Conservation (phyloP, 53 echinoderm and acorn worm genomes). For the Zoroaster sp. region DNA sequence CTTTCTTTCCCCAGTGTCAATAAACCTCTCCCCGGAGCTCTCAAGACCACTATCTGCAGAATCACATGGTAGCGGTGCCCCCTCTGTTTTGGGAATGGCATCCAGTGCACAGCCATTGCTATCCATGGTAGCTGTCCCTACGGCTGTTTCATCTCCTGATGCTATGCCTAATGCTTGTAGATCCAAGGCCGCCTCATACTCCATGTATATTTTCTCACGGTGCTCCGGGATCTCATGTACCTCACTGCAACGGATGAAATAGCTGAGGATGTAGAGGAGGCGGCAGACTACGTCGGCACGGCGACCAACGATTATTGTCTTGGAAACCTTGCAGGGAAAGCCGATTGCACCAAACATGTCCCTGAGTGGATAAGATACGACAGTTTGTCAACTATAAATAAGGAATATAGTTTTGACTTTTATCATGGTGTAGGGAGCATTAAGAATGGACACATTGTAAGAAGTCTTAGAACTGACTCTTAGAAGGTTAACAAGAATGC, state of each 20-base stretch:
- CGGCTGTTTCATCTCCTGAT: constrained; percentile 34
- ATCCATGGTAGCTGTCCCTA: background rate
- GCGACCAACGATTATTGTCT: constrained; percentile 86
- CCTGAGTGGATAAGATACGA: constrained; percentile 21
- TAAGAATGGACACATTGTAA: background rate
- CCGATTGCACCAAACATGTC: constrained; percentile 95
- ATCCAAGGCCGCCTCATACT: constrained; percentile 43
- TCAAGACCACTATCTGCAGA: constrained; percentile 32
- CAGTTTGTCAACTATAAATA: background rate
- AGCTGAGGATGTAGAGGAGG: constrained; percentile 89
- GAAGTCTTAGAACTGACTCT: background rate
- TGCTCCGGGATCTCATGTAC: constrained; percentile 81
- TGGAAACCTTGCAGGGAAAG: constrained; percentile 78
- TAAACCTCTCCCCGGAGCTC: constrained; percentile 15
- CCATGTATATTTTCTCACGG: constrained; percentile 74
- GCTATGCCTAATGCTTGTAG: constrained; percentile 24
- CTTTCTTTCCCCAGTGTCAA: background rate
- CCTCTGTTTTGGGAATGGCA: background rate
- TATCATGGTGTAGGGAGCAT: too few relatives aligned
- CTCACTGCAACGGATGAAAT: constrained; percentile 97
- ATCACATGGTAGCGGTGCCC: background rate
- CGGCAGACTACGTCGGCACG: constrained; percentile 89
- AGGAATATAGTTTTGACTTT: too few relatives aligned
- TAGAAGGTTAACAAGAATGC: too few relatives aligned
- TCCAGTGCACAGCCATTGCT: background rate